Conservation (phyloP, 2,113 vertebrate genomes). For the Prietella phreatophila region DNA sequence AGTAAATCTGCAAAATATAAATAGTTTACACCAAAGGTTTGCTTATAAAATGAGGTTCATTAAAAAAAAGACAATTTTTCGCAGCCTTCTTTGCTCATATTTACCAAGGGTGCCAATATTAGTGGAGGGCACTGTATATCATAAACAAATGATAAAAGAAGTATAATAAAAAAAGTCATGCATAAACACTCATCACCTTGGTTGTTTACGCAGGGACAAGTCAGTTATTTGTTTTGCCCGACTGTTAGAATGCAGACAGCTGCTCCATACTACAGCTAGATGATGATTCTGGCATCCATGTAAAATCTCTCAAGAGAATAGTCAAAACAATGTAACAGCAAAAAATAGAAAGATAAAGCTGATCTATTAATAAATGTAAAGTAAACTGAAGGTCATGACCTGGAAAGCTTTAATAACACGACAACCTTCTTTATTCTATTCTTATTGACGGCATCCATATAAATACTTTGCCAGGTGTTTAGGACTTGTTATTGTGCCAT, state of each 20-base stretch:
- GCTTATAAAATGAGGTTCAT: too few relatives aligned
- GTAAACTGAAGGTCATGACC: neutral
- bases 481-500: neutral
- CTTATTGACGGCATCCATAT: neutral
- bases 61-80: too few relatives aligned
- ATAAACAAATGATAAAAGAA: neutral
- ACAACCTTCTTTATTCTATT: neutral
- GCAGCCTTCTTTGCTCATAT: too few relatives aligned
- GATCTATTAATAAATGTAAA: neutral
- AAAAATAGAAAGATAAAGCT: neutral
- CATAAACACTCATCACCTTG: neutral
- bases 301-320: constrained; percentile 18
- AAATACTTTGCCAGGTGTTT: neutral
- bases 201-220: neutral
- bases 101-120: too few relatives aligned
- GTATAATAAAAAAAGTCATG: neutral
- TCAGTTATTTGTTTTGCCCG: constrained; percentile 8
- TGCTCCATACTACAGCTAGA: neutral
- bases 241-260: constrained; percentile 28
- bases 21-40: too few relatives aligned
- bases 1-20: too few relatives aligned
- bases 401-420: neutral
- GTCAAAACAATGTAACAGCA: neutral
- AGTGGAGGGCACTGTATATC: too few relatives aligned
- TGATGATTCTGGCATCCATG: neutral